A percentile compares a stretch with the other conserved stretches of the same genome.
These are phyloP conservation scores for Glareola pratincola DNA, from an alignment of 2,113 vertebrate genomes.

Conservation along the genomic window DNA sequence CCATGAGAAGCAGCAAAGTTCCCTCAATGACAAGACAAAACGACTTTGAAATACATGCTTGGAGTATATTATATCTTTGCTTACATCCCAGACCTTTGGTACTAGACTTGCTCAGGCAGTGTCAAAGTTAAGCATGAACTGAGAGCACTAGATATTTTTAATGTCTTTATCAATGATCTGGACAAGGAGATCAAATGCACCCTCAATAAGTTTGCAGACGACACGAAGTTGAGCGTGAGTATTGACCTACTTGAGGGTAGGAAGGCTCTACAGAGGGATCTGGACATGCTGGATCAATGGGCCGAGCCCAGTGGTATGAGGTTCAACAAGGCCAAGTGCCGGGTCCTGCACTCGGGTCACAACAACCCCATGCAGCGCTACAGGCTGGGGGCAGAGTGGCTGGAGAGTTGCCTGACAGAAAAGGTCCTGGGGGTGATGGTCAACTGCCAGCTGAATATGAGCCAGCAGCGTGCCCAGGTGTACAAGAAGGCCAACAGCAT, in stretches of 20 bases:
- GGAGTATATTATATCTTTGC: neutral
- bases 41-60: neutral
- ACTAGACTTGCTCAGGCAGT: neutral
- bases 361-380: too few relatives aligned
- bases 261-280: neutral
- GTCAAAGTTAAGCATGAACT: neutral
- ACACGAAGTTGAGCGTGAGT: too few relatives aligned
- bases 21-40: neutral
- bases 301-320: too few relatives aligned
- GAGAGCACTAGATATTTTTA: neutral
- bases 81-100: neutral
- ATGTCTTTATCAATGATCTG: neutral
- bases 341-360: too few relatives aligned
- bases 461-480: too few relatives aligned
- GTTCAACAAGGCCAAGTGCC: too few relatives aligned
- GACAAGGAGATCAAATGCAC: neutral
- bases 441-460: too few relatives aligned
- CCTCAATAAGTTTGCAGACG: too few relatives aligned
- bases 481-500: too few relatives aligned
- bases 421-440: too few relatives aligned
- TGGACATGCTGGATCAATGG: neutral
- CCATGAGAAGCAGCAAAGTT: neutral
- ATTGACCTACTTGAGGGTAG: neutral
- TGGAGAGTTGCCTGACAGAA: too few relatives aligned
- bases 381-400: too few relatives aligned